Conservation (phyloP, 2,888 invertebrate species). For the Vannuccia rotundouncinata region DNA sequence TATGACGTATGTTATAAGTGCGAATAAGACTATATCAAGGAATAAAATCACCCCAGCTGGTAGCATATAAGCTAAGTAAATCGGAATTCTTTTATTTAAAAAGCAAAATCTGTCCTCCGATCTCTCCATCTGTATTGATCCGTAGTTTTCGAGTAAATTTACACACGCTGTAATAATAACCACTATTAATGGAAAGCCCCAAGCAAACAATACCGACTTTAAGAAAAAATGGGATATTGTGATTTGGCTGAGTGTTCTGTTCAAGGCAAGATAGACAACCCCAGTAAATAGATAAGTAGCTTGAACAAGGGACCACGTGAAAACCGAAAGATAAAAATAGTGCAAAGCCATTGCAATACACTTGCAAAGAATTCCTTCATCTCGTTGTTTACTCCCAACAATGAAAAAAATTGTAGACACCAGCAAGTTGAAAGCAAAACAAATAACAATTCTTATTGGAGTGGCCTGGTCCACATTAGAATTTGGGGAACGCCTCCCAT, state of each 20-base stretch:
- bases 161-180: background rate
- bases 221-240: background rate
- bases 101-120: background rate
- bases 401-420: background rate
- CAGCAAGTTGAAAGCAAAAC: background rate
- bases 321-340: background rate
- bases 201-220: background rate
- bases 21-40: background rate
- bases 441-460: background rate
- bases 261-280: background rate
- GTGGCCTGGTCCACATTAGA: background rate
- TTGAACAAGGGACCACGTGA: constrained; percentile 2
- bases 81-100: background rate
- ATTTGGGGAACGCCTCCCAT: background rate
- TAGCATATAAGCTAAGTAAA: background rate
- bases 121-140: too few species aligned
- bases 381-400: background rate
- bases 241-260: background rate
- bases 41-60: background rate
- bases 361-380: background rate
- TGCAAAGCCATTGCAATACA: background rate
- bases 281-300: background rate
- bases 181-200: background rate
- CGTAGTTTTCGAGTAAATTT: too few species aligned
- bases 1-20: background rate